Base-by-base conservation (phyloP, 2,888 invertebrate species). In the Thyatira batis region DNA sequence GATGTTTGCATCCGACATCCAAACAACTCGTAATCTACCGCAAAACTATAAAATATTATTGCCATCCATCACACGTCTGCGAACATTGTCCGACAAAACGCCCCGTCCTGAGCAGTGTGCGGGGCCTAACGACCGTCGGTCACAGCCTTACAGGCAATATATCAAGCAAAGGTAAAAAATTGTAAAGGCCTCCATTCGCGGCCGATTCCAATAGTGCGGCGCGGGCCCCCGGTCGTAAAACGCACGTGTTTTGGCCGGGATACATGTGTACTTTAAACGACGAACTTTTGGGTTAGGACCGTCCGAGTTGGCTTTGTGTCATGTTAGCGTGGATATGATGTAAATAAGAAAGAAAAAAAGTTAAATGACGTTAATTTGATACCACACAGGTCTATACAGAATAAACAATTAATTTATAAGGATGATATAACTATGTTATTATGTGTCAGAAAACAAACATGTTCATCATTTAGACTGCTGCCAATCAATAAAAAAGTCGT, bases 181-280 rank as follows among this genome's bases (percentile, higher is more conserved):
- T 73, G 76, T 61, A 64, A 70, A 58, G 69, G 67, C 74, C 76
- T 71, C 78, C 75, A 87, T 86, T 87, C 81, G 77, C 84, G 83
- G 80, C 71, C 82, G 81, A 79, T 84, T 79, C 78, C 87, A 85
- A 87, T 88, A 86, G 88, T 83, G 81, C 66, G 74, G 68, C 45
- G 21, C 17, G 39, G 39, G 69, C 70, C 70, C 71, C 71, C 73
- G 61, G 76, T 88, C 89, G 87, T 92, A 92, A 92, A 91, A 87
- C 85, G 83, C 91, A 92, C 91, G 84, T 89, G 91, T 83, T 80
- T 80, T 80, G 77, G 77, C 71, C 73, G 69, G 69, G 77, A 78
- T 87, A 90, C 88, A 88, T 86, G 87, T 86, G 89, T 87, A 87
- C 73, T 82, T 82, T 85, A 81, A 84, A 85, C 84, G 84, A 83